These are phyloP conservation scores for Nomada hirtipes DNA, from an alignment of 2,888 invertebrate genomes.

Conservation along the genomic window DNA sequence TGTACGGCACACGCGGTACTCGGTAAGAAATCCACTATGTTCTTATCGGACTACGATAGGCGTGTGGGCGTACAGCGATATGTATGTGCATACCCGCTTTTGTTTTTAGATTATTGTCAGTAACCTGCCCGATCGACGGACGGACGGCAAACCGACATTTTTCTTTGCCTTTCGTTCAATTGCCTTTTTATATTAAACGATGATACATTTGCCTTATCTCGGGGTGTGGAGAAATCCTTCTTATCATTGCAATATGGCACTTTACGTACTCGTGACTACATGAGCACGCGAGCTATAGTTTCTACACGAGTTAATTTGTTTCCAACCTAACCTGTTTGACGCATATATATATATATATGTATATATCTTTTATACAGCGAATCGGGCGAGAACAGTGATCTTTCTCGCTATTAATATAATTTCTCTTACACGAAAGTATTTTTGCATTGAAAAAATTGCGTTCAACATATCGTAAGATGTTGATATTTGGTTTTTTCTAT, in stretches of 20 bases:
- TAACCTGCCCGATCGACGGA: conserved; percentile 47
- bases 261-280: conserved; percentile 38
- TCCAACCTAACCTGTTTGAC: conserved; percentile 50
- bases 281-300: conserved; percentile 36
- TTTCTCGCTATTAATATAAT: conserved; percentile 10
- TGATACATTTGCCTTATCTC: conserved; percentile 31
- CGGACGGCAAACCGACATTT: conserved; percentile 47
- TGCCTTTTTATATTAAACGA: conserved; percentile 28
- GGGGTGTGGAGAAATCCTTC: conserved; percentile 38
- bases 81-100: conserved; percentile 11
- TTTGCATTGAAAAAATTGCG: background rate
- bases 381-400: background rate
- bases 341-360: background rate
- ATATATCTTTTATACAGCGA: no score
- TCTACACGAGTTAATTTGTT: conserved; percentile 36
- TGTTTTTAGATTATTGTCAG: conserved; percentile 61
- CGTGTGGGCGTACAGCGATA: conserved; percentile 57
- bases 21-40: conserved; percentile 25
- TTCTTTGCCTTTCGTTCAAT: background rate
- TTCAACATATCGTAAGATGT: no score
- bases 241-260: conserved; percentile 66
- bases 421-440: background rate
- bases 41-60: conserved; percentile 67
- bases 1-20: conserved; percentile 48
- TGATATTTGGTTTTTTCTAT: background rate